Base-by-base conservation (phyloP, 2,113 vertebrate genomes). In the Crotophaga sulcirostris region DNA sequence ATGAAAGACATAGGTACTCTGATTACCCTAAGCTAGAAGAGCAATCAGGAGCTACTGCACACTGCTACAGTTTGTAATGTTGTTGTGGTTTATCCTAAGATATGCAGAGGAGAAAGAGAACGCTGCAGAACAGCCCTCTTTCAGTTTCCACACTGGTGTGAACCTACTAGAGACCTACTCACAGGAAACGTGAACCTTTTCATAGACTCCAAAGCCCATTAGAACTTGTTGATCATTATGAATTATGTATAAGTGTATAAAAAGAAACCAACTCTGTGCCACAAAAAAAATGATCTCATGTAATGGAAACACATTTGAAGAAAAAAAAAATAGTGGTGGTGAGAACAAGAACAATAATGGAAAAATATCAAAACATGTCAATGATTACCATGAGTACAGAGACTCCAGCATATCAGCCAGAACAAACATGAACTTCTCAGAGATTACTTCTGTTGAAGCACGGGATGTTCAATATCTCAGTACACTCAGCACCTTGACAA, bases 261-360 rank as follows among this genome's bases (percentile, higher is more conserved):
- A 52, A 92, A 81, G 10, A 84, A 87, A 36, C 8, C 9, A 87
- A 44, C 28, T 55, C 20, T 6, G 7, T 29, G 8, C 2, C 29
- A 19, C 0, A 56, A 19, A 81, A n/a, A 63, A 63, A 91, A 70
- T 0, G 0, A 47, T 36, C 20, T 42, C 13, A 34, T 38, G 21
- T 7, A 75, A 89, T 7, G 4, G 19, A 81, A 91, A 38, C 3
- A 33, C 4, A 28, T 62, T 42, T 24, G 1, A 2, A 23, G 75
- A 84, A 75, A 52, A 62, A 56, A 73, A 9, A 3, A 26, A 19
- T 18, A 10, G 5, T 18, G 13, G n/a, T 15, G 16, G 77, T 21
- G 62, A 67, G 4, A 49, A 60, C 1, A 29, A 67, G 4, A 49
- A 56, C 1, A 29, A 83, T 7, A 55, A 56, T 1, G 9, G 23